A percentile compares a stretch with the other conserved stretches of the same genome.
phyloP scores from a whole-genome alignment of 2,888 invertebrate genomes.

The Acrocera orbiculus region DNA sequence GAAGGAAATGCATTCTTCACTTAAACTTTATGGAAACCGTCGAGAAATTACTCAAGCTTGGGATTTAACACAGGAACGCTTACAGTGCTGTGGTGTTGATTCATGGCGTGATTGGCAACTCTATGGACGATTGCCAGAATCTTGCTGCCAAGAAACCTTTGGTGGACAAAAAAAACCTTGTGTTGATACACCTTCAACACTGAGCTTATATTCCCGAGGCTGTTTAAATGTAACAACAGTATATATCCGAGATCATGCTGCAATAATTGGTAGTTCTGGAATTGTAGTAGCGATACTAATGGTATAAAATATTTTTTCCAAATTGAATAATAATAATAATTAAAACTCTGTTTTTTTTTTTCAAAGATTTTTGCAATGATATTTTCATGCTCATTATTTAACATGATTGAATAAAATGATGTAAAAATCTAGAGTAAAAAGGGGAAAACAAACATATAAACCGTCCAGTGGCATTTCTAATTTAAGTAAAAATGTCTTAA shows the following conservation, averaged over 20 bases:
- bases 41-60: conserved; percentile 61
- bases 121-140: conserved; percentile 48
- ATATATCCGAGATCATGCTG: conserved; percentile 59
- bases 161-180: conserved; percentile 32
- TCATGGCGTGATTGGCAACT: conserved; percentile 64
- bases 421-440: no score
- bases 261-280: conserved; percentile 63
- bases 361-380: conserved; percentile 65
- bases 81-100: conserved; percentile 71
- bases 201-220: conserved; percentile 45
- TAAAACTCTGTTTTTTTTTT: not conserved
- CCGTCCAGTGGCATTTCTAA: no score
- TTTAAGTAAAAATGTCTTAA: no score
- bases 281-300: conserved; percentile 69
- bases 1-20: conserved; percentile 54
- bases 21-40: conserved; percentile 53
- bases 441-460: no score
- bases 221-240: conserved; percentile 53
- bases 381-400: conserved; percentile 68
- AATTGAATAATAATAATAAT: not conserved
- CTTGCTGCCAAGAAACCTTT: conserved; percentile 53
- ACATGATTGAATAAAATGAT: conserved; percentile 54
- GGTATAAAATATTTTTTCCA: conserved; percentile 37
- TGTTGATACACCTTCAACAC: conserved; percentile 23
- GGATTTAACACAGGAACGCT: conserved; percentile 70